Base-by-base conservation (phyloP, 2,113 vertebrate genomes). In the Atlantisia rogersi region DNA sequence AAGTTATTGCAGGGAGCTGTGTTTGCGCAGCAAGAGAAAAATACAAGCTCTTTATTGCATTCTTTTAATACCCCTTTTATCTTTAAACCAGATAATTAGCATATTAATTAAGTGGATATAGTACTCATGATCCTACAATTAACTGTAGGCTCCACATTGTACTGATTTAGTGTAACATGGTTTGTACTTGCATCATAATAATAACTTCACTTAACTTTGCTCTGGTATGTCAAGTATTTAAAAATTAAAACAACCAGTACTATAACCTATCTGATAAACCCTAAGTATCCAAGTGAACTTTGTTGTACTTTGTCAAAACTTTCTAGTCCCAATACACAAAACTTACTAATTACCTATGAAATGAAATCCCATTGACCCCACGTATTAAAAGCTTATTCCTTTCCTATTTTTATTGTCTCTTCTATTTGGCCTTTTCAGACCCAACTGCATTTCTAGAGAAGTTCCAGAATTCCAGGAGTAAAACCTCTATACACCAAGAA, bases 1-100 rank as follows among this genome's bases (percentile, higher is more conserved):
- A 95, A 76, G 48, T 87, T 95, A 91, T 92, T 91, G 74, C 52
- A 89, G 56, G 62, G 29, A 96, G 58, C 86, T 37, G 22, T 88
- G 73, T 94, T 96, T 97, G 93, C 80, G 79, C 53, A 95, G 91
- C 39, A 75, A 86, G 62, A 94, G 69, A 94, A 94, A 94, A 95
- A 95, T 39, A 86, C 46, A 86, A 92, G 65, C 62, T 94, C 83
- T 92, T 93, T 75, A 68, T 21, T 86, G 62, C 73, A 71, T 91
- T 82, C 76, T 79, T 94, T 92, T 81, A 89, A 92, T 79, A 67
- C 6, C 4, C 15, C 42, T 92, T 96, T 96, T 95, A 94, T 94
- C 94, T 88, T 85, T 93, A 88, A 88, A 88, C 55, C 59, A 75
- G 35, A 7, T 68, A 86, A 96, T 96, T 96, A 95, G 53, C 93